Evolutionary conservation across 2,797 vertebrate genomes (phyloP).

Genomic region (Xyrichtys novacula): DNA sequence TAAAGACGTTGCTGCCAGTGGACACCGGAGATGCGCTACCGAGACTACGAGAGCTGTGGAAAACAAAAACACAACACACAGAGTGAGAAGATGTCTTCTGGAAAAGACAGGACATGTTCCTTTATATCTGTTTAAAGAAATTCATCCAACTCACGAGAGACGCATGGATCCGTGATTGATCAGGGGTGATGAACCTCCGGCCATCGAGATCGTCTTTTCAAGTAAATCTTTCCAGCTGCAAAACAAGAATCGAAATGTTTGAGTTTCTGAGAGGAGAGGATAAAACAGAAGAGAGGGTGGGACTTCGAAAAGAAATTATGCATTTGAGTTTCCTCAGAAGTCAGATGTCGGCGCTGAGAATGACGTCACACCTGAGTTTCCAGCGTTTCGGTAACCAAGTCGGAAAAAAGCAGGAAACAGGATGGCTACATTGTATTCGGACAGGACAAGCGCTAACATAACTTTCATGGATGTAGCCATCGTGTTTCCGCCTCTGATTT

Average conservation of each 20-base stretch:
- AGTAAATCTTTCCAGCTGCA: conserved; percentile 85
- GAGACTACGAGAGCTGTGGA: conserved; percentile 60
- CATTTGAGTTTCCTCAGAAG: too few relatives aligned
- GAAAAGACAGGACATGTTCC: too few relatives aligned
- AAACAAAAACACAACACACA: background rate
- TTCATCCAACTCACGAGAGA: conserved; percentile 71
- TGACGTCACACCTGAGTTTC: too few relatives aligned
- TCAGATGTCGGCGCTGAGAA: too few relatives aligned
- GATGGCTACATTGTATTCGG: too few relatives aligned
- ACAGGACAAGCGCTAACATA: too few relatives aligned
- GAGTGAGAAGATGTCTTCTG: background rate
- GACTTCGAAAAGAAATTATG: too few relatives aligned
- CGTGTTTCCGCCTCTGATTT: too few relatives aligned
- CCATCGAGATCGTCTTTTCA: conserved; percentile 76
- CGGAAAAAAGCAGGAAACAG: too few relatives aligned
- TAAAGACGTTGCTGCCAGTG: conserved; percentile 30
- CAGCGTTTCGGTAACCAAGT: too few relatives aligned
- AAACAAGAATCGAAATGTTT: conserved; percentile 2
- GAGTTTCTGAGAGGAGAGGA: background rate
- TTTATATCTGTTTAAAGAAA: background rate
- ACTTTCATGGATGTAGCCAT: too few relatives aligned
- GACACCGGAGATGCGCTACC: conserved; percentile 62
- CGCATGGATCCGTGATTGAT: conserved; percentile 69
- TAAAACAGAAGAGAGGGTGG: too few relatives aligned
- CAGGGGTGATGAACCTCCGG: conserved; percentile 57